Conservation (phyloP, 2,797 vertebrate species). For the Sardinella longiceps region DNA sequence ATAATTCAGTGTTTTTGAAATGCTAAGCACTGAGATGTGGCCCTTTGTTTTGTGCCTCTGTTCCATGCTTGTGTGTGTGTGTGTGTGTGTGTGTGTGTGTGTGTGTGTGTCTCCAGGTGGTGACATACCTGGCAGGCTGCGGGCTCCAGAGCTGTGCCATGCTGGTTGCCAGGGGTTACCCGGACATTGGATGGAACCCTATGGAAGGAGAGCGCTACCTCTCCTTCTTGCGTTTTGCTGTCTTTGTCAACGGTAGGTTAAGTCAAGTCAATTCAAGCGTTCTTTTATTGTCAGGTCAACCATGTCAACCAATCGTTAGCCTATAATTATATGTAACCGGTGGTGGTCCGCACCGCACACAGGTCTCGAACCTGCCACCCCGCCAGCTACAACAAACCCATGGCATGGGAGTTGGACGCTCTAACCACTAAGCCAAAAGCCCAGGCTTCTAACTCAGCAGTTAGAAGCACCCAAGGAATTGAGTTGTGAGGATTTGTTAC, state of each 20-base stretch:
- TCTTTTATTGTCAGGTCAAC: too few species aligned
- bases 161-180: slow-evolving; percentile 92
- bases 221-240: slow-evolving; percentile 93
- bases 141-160: slow-evolving; percentile 95
- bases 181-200: slow-evolving; percentile 97
- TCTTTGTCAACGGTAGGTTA: slow-evolving; percentile 94
- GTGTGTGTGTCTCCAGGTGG: slow-evolving; percentile 79
- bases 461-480: too few species aligned
- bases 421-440: too few species aligned
- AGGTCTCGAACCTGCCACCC: too few species aligned
- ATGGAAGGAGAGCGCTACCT: slow-evolving; percentile 98
- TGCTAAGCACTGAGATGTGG: not conserved
- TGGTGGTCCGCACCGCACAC: too few species aligned
- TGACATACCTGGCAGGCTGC: slow-evolving; percentile 94
- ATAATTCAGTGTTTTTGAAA: not conserved
- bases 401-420: too few species aligned
- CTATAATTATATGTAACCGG: too few species aligned
- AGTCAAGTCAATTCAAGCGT: too few species aligned
- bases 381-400: too few species aligned
- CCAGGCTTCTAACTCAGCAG: too few species aligned
- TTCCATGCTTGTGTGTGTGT: slow-evolving; percentile 45
- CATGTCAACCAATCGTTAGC: too few species aligned
- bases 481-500: too few species aligned
- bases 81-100: slow-evolving; percentile 44
- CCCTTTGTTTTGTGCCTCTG: not conserved